phyloP scores from a whole-genome alignment of 2,113 vertebrate species.

The Conger conger region DNA sequence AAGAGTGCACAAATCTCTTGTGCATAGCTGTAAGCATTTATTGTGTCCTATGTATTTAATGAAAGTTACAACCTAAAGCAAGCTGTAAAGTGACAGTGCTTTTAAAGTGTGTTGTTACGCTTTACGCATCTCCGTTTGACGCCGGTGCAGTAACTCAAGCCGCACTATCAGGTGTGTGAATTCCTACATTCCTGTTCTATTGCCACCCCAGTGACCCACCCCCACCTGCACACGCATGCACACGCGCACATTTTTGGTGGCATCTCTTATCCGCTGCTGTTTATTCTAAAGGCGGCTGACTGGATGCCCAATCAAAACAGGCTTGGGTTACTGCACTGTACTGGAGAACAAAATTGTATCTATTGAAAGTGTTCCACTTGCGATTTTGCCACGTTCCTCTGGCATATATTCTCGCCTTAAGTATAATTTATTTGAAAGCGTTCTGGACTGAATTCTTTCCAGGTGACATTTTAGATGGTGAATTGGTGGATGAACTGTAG shows the following conservation, averaged over 20 bases:
- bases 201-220: not conserved
- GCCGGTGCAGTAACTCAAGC: not conserved
- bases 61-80: constrained; percentile 35
- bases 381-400: constrained; percentile 2
- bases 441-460: not conserved
- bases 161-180: constrained; percentile 2
- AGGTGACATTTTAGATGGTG: not conserved
- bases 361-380: constrained; percentile 1
- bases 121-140: constrained; percentile 16
- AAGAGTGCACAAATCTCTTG: constrained; percentile 66
- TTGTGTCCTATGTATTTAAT: constrained; percentile 72
- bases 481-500: constrained; percentile 8
- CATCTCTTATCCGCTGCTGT: not conserved
- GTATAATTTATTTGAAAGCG: not conserved
- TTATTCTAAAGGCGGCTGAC: not conserved
- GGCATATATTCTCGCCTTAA: constrained; percentile 23
- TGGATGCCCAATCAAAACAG: not conserved
- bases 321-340: constrained; percentile 16
- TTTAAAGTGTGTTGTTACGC: constrained; percentile 16
- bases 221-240: not conserved
- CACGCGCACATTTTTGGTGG: not conserved
- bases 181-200: constrained; percentile 2
- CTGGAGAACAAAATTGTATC: not conserved
- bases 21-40: constrained; percentile 73
- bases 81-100: constrained; percentile 3